Base-by-base conservation (phyloP, 2,797 vertebrate genomes). In the Cossypha dichroa region DNA sequence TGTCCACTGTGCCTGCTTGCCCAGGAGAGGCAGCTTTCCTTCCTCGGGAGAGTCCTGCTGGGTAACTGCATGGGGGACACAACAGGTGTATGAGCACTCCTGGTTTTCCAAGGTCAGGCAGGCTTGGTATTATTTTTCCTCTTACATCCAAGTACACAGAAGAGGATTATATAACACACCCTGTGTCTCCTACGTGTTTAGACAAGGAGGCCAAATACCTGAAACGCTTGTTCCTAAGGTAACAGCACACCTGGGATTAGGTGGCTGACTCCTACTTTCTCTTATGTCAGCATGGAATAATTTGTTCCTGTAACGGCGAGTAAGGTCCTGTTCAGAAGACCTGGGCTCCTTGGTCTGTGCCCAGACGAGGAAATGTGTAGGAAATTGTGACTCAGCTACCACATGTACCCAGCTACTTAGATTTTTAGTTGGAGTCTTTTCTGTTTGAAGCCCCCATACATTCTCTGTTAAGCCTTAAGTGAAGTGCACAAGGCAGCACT, bases 1-100 rank as follows among this genome's bases (percentile, higher is more conserved):
- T 87, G 97, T 98, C 85, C 96, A 94, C 93, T 98, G 97, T 84
- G 98, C 98, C 95, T 98, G 98, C 97, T 98, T 98, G 97, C 98
- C 98, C 90, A 97, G 96, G 97, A 95, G 97, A 95, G 97, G 98
- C 96, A 97, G 81, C 91, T 89, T 51, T 81, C 97, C 98, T 41
- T 96, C 77, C 29, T 98, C 94, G 1, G 98, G 98, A 36, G 98
- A 98, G 81, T 98, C 97, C 97, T 98, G 98, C 95, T 98, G 98
- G 98, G 98, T 98, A 31, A 98, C 98, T 1, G 98, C 98, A 84
- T 98, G 98, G 98, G 98, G 1, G 0, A 98, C 93, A 98, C 98
- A 46, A 88, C 97, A 91, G 98, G 97, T 98, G 95, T 95, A 15
- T 8, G 17, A 56, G 29, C 2, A 2, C 69, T 55, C 33, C 36